These are phyloP conservation scores for Amiota communis DNA, from an alignment of 2,888 invertebrate genomes.

Conservation along the genomic window DNA sequence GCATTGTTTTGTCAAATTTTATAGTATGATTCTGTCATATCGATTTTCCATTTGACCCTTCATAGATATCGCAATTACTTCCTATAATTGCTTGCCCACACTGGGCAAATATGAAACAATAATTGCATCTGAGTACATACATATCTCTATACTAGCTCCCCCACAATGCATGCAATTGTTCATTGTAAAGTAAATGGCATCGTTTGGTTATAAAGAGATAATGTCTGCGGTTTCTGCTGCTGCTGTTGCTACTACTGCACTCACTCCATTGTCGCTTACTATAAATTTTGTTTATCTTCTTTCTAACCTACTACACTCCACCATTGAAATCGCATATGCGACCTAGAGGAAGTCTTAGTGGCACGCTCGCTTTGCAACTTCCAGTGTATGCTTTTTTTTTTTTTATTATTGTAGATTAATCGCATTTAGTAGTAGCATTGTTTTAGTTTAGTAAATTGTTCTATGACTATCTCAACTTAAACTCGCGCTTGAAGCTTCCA, in stretches of 20 bases:
- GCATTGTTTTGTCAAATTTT: constrained; percentile 7
- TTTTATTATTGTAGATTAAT: not conserved
- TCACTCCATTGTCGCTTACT: no score
- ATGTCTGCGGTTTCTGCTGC: no score
- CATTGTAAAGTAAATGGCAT: no score
- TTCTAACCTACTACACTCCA: not conserved
- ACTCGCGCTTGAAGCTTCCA: not conserved
- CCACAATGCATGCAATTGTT: no score
- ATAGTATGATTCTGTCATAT: no score
- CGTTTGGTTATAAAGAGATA: no score
- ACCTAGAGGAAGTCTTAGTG: constrained; percentile 19
- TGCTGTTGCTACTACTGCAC: no score
- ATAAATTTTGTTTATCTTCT: no score
- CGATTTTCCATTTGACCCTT: no score
- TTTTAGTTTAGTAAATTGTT: constrained; percentile 8
- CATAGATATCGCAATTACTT: not conserved
- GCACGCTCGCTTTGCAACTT: not conserved
- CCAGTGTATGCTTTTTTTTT: not conserved
- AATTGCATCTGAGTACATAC: no score
- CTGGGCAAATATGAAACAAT: no score
- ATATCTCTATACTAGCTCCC: no score
- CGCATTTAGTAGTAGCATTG: not conserved
- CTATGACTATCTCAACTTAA: constrained; percentile 7
- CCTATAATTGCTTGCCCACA: not conserved
- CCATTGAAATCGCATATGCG: not conserved